Evolutionary conservation across 2,113 vertebrate species (phyloP).

Genomic region (Limanda limanda): DNA sequence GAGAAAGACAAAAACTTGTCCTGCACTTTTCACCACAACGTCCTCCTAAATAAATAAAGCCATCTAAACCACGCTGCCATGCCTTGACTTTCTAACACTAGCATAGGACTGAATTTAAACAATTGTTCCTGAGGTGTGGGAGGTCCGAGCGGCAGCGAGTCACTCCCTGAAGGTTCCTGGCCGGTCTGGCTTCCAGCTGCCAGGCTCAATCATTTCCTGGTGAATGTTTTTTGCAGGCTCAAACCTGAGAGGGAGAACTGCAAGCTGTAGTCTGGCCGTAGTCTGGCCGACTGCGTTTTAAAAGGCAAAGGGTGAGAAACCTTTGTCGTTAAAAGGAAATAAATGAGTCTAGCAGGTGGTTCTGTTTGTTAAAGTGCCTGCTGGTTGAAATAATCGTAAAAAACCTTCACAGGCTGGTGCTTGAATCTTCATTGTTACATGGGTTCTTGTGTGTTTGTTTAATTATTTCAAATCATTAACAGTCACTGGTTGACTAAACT

Average conservation of each 20-base stretch:
- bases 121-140: background rate
- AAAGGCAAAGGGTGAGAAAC: conserved; percentile 2
- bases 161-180: conserved; percentile 33
- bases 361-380: background rate
- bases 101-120: background rate
- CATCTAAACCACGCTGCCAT: background rate
- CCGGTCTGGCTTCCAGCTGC: conserved; percentile 50
- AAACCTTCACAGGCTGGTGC: no score
- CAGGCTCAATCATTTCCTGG: conserved; percentile 41
- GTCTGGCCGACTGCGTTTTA: conserved; percentile 1
- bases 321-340: conserved; percentile 10
- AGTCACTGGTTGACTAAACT: background rate
- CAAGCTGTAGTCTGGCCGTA: background rate
- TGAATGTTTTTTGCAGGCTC: conserved; percentile 36
- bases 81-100: background rate
- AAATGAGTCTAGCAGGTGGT: conserved; percentile 12
- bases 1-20: no score
- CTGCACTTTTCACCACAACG: background rate
- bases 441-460: background rate
- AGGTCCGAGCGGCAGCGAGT: conserved; percentile 11
- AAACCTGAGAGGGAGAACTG: background rate
- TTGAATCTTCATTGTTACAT: background rate
- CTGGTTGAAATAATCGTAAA: background rate
- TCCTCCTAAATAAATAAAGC: background rate
- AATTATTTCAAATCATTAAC: background rate